phyloP scores from a whole-genome alignment of 2,797 vertebrate genomes.

The Ctenopoma kingsleyae region DNA sequence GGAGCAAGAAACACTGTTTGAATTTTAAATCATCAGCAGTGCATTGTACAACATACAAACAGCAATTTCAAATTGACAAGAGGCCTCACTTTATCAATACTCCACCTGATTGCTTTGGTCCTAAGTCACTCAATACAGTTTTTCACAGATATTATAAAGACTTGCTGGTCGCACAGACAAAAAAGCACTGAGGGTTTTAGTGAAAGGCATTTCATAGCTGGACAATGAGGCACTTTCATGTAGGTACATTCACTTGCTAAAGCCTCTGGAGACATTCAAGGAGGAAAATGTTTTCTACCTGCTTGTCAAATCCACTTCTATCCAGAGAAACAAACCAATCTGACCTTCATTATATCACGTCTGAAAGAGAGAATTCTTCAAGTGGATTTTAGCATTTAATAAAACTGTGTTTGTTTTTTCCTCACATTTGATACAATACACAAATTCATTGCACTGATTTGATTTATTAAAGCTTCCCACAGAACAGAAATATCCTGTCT shows the following conservation, averaged over 20 bases:
- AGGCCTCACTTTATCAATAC: neutral
- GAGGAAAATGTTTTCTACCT: constrained; percentile 53
- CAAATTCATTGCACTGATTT: neutral
- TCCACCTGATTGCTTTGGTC: neutral
- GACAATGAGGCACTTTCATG: constrained; percentile 33
- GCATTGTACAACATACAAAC: neutral
- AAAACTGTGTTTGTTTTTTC: neutral
- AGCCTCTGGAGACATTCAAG: constrained; percentile 65
- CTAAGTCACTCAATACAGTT: neutral
- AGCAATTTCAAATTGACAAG: constrained; percentile 6
- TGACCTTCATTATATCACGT: constrained; percentile 51
- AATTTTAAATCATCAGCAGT: constrained; percentile 8
- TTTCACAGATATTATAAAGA: constrained; percentile 5
- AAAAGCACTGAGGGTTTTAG: constrained; percentile 26
- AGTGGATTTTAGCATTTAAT: constrained; percentile 8
- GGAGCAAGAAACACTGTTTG: neutral
- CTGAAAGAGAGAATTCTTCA: constrained; percentile 18
- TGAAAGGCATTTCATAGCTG: constrained; percentile 34
- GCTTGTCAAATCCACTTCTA: constrained; percentile 59
- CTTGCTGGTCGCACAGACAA: constrained; percentile 8
- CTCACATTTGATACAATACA: neutral
- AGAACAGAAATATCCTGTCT: constrained; percentile 17
- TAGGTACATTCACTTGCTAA: constrained; percentile 43
- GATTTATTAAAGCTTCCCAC: constrained; percentile 17
- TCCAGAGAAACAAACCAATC: constrained; percentile 32